A percentile compares a stretch with the other conserved stretches of the same genome.
These are phyloP conservation scores for Spodoptera picta DNA, from an alignment of 2,888 invertebrate genomes.

Conservation along the genomic window DNA sequence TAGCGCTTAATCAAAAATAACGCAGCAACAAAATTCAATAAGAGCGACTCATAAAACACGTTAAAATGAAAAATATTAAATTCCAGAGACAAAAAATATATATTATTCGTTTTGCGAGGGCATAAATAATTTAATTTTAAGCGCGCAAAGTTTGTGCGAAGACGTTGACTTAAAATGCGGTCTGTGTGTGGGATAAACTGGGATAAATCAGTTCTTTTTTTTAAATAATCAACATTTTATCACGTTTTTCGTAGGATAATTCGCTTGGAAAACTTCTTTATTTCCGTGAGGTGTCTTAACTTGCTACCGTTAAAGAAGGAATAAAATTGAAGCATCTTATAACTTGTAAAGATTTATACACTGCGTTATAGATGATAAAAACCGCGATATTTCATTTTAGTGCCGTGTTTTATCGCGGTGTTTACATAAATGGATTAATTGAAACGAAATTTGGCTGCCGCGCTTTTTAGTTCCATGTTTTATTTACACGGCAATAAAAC, in stretches of 20 bases:
- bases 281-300: slow-evolving; percentile 40
- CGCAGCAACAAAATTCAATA: slow-evolving; percentile 81
- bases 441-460: slow-evolving; percentile 30
- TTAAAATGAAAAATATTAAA: slow-evolving; percentile 85
- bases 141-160: slow-evolving; percentile 62
- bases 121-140: slow-evolving; percentile 79
- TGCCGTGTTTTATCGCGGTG: slow-evolving; percentile 28
- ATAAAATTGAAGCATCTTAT: slow-evolving; percentile 40
- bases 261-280: slow-evolving; percentile 43
- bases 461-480: slow-evolving; percentile 30
- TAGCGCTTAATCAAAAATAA: slow-evolving; percentile 81
- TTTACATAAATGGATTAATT: slow-evolving; percentile 48
- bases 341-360: slow-evolving; percentile 19
- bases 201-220: slow-evolving; percentile 65
- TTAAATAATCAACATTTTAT: slow-evolving; percentile 57
- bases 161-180: slow-evolving; percentile 49
- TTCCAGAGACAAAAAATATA: slow-evolving; percentile 81
- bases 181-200: slow-evolving; percentile 52
- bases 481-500: slow-evolving; percentile 20
- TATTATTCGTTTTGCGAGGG: slow-evolving; percentile 69
- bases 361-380: slow-evolving; percentile 35
- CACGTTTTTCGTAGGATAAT: slow-evolving; percentile 36
- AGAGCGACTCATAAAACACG: slow-evolving; percentile 79
- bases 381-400: slow-evolving; percentile 35
- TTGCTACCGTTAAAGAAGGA: slow-evolving; percentile 39